A percentile compares a stretch with the other conserved stretches of the same genome.
Conservation (phyloP, 2,797 vertebrate genomes). For the Sebastes minor region DNA sequence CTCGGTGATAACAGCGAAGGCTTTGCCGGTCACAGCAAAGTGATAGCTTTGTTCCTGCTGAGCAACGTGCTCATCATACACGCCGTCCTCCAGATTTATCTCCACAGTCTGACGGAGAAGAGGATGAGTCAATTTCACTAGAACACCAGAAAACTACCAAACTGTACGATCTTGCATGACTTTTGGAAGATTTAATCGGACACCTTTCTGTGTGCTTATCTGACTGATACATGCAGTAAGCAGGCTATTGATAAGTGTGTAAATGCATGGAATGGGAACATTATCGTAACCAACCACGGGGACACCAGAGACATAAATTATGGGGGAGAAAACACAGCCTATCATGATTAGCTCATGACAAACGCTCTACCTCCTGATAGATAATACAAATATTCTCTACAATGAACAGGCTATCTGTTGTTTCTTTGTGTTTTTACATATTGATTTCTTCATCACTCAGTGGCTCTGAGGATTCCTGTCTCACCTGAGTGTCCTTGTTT, state of each 20-base stretch:
- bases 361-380: not conserved
- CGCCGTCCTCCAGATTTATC: conserved; percentile 82
- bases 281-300: not conserved
- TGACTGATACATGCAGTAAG: not conserved
- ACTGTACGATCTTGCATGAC: not conserved
- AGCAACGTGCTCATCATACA: conserved; percentile 69
- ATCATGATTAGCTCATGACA: not conserved
- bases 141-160: not conserved
- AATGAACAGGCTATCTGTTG: not conserved
- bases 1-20: conserved; percentile 91
- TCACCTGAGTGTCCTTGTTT: conserved; percentile 71
- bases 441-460: not conserved
- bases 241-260: not conserved
- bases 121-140: not conserved
- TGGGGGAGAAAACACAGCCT: not conserved
- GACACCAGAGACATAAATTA: not conserved
- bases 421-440: not conserved
- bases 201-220: not conserved
- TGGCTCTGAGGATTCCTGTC: not conserved
- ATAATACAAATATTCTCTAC: not conserved
- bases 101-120: conserved; percentile 84
- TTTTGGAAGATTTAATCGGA: not conserved
- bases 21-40: conserved; percentile 94
- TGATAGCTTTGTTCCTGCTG: conserved; percentile 83
- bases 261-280: no score